phyloP scores from a whole-genome alignment of 2,888 invertebrate species.

The Luffia ferchaultella region DNA sequence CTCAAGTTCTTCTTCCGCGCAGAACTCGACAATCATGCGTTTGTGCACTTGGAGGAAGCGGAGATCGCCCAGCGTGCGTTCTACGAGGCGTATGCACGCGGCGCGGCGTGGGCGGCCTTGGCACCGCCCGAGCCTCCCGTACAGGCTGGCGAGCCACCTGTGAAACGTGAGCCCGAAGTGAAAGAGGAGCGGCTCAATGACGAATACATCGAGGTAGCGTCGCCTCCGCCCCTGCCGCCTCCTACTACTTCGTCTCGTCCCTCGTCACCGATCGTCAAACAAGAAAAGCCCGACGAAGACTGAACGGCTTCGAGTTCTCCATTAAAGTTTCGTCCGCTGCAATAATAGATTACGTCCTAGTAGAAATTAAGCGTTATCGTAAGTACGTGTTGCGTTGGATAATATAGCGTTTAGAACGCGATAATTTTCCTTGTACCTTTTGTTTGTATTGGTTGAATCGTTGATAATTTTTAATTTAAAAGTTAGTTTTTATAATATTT shows the following conservation, averaged over 20 bases:
- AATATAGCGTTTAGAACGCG: conserved; percentile 57
- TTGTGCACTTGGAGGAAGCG: conserved; percentile 64
- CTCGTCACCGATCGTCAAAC: conserved; percentile 36
- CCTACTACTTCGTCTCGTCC: conserved; percentile 23
- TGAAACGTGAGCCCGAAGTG: conserved; percentile 48
- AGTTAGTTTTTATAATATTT: conserved; percentile 51
- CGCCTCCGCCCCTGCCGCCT: conserved; percentile 30
- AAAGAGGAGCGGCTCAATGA: conserved; percentile 52
- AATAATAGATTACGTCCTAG: conserved; percentile 62
- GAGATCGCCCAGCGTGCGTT: conserved; percentile 56
- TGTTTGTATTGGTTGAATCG: conserved; percentile 31
- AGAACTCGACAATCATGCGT: conserved; percentile 87
- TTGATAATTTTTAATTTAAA: conserved; percentile 27
- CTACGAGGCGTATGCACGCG: conserved; percentile 53
- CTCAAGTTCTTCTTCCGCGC: conserved; percentile 91
- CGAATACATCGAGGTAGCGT: conserved; percentile 58
- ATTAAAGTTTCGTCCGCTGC: conserved; percentile 44
- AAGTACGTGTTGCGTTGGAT: conserved; percentile 39
- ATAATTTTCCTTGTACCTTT: conserved; percentile 15
- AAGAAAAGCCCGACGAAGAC: conserved; percentile 50
- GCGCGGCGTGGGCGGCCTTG: conserved; percentile 53
- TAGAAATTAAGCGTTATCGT: conserved; percentile 35
- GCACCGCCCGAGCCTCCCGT: conserved; percentile 33
- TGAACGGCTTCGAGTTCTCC: conserved; percentile 24
- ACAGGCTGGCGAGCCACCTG: conserved; percentile 23